A percentile compares a stretch with the other conserved stretches of the same genome.
Conservation (phyloP, 2,888 invertebrate species). For the Dione vanillae region DNA sequence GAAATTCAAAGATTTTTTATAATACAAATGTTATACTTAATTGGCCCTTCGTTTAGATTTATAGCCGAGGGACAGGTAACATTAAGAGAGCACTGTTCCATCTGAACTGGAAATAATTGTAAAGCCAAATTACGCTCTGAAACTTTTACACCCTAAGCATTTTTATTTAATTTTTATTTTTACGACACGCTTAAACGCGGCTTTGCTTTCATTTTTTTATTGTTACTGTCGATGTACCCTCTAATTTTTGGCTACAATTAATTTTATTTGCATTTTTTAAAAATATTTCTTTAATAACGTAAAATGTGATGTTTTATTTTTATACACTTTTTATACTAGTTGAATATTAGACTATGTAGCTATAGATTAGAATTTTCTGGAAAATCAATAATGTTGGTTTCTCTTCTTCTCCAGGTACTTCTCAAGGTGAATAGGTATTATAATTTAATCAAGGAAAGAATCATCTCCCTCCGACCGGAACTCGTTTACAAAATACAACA, state of each 20-base stretch:
- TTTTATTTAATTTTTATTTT: conserved; percentile 84
- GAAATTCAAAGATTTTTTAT: conserved; percentile 1
- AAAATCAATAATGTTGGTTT: conserved; percentile 67
- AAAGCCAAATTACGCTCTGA: conserved; percentile 71
- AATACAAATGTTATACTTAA: conserved; percentile 43
- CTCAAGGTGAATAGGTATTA: conserved; percentile 84
- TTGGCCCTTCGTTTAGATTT: conserved; percentile 44
- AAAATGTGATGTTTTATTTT: conserved; percentile 50
- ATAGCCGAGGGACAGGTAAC: conserved; percentile 69
- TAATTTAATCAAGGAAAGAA: conserved; percentile 77
- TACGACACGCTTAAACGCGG: conserved; percentile 82
- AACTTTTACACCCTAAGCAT: conserved; percentile 80
- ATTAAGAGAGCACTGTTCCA: conserved; percentile 65
- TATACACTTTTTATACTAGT: conserved; percentile 40
- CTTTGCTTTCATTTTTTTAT: conserved; percentile 83
- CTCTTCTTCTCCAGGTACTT: conserved; percentile 84
- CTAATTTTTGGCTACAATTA: conserved; percentile 82
- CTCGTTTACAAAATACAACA: conserved; percentile 78
- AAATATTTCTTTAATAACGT: conserved; percentile 76
- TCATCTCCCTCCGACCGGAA: conserved; percentile 77
- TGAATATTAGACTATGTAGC: conserved; percentile 44
- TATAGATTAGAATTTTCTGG: conserved; percentile 38
- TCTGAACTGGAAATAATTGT: conserved; percentile 76
- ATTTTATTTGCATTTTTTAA: conserved; percentile 74
- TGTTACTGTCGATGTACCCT: conserved; percentile 81